Evolutionary conservation across 1,140 invertebrate genomes (phyloP), one percentile per base, ranked within the genome.

Genomic region (Periplaneta americana): DNA sequence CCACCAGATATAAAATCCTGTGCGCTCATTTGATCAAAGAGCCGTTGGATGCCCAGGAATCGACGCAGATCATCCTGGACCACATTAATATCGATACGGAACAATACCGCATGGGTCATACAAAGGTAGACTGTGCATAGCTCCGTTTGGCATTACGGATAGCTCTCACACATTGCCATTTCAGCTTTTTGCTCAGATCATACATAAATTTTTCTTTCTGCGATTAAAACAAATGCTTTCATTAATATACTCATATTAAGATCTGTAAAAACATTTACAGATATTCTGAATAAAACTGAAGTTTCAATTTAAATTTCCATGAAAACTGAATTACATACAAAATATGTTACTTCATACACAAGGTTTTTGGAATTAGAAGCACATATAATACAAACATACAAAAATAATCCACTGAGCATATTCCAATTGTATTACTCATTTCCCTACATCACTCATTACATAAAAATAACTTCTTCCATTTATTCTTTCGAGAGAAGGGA

Each of bases 41-140:
- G 86, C 89, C 90, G 84, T 93, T 93, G 87, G 91, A 93, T 85
- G 91, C 94, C 84, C 92, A 97, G 91, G 95, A 96, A 89, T 96
- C 96, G 83, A 93, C 96, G 82, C 93, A 94, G 88, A 94, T 96
- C 88, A 96, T 99, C 90, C 92, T 99, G 89, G 94, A 95, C 85
- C 91, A 93, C 85, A 92, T 94, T 86, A 86, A 94, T 88, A 91
- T 99, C 89, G 96, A 98, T 87, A 90, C 93, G 84, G 96, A 98
- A 89, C 96, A 98, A 89, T 99, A 95, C 91, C 94, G 98, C 87
- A 90, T 99, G 88, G 98, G 98, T 91, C 94, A 95, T 89, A 99
- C 97, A 82, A 99, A 99, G 96, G 98, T 96, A 94, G 84, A 74
- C 78, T 28, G 48, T 66, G 48, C 48, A n/a, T n/a, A n/a, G n/a